Base-by-base conservation (phyloP, 2,888 invertebrate species). In the Sarcophaga carnaria region DNA sequence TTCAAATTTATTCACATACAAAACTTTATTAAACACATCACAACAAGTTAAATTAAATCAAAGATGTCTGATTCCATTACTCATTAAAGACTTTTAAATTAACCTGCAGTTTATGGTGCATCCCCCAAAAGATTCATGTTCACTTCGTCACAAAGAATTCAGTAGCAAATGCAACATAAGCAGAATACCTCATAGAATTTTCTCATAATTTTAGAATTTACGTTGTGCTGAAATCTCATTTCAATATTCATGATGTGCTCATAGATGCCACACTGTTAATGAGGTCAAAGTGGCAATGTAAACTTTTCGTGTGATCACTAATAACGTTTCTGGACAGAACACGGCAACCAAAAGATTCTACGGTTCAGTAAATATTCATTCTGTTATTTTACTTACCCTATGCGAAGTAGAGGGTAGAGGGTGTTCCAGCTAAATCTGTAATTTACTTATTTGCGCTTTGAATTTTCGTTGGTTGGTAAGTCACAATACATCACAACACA, bases 191-290 rank as follows among this genome's bases (percentile, higher is more conserved):
- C 5, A 12, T 47, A 62, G 17, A 59, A 27, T 8, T 54, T 54
- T 54, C 14, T 54, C 17, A 45, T 6, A 45, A 6, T 45, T n/a
- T 67, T 67, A 6, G n/a, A 10, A n/a, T 2, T n/a, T n/a, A 3
- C 2, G 2, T n/a, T 20, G 20, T 12, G 20, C 47, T 45, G 47
- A 67, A 67, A 67, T 12, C 4, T 12, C 10, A n/a, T 20, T 20
- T 20, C n/a, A 69, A 47, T 47, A 69, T 22, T 10, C 20, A 20
- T 22, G 47, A 14, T 17, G 12, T 17, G 1, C 54, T 5, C 54
- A 54, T 72, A 20, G 62, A 79, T 83, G n/a, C 86, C 85, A 80
- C 88, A 88, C 69, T 54, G 69, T 82, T 88, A 88, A 88, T 88
- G 85, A 86, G 88, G 88, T 88, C 86, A 80, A 83, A 86, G 64